These are phyloP conservation scores for Callorhinus ursinus DNA, from an alignment of 2,113 vertebrate species.

Conservation along the genomic window DNA sequence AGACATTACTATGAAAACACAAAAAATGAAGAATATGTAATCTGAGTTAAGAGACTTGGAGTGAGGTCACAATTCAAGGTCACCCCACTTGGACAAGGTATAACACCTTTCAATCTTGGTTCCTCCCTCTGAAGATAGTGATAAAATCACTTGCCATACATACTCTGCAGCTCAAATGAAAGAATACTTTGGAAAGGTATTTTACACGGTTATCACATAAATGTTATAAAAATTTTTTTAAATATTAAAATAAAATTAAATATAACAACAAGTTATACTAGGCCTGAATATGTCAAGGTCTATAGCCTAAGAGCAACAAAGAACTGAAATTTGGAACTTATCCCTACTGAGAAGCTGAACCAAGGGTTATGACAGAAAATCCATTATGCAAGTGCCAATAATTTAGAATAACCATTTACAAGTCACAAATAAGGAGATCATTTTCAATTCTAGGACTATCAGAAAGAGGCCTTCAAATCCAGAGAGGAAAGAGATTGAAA, in stretches of 20 bases:
- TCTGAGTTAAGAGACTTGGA: background rate
- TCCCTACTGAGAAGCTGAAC: constrained; percentile 33
- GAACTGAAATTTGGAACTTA: constrained; percentile 8
- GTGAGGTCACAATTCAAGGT: background rate
- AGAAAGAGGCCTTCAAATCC: background rate
- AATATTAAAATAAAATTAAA: background rate
- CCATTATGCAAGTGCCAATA: background rate
- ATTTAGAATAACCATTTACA: background rate
- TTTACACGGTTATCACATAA: background rate
- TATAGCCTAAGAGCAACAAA: background rate
- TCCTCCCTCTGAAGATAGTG: background rate
- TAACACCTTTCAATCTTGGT: background rate
- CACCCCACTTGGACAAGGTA: background rate
- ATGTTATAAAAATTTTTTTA: background rate
- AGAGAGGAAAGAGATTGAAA: background rate
- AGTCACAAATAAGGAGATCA: constrained; percentile 37
- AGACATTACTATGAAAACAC: background rate
- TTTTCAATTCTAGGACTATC: background rate
- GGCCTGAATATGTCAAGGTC: background rate
- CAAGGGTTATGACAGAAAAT: background rate
- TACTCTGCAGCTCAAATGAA: constrained; percentile 30
- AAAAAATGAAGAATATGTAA: background rate
- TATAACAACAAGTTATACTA: constrained; percentile 16
- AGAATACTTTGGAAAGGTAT: constrained; percentile 10
- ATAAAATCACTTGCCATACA: constrained; percentile 1